phyloP scores from a whole-genome alignment of 1,140 invertebrate genomes.

The Bombus consobrinus region DNA sequence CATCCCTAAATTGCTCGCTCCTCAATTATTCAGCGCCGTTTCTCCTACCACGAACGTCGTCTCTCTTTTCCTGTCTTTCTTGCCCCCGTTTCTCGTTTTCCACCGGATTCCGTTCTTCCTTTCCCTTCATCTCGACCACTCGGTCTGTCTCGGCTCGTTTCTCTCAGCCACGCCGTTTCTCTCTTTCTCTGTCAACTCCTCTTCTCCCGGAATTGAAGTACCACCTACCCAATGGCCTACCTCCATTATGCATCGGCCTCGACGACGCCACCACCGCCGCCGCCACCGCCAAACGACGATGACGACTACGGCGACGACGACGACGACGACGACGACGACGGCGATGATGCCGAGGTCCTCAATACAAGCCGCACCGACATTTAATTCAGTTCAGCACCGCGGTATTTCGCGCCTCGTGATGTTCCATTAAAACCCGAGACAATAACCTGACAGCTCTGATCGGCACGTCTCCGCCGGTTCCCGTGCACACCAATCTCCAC shows the following conservation, averaged over 20 bases:
- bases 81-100: slow-evolving; percentile 33
- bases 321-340: slow-evolving; percentile 36
- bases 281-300: slow-evolving; percentile 30
- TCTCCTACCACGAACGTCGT: slow-evolving; percentile 10
- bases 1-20: slow-evolving; percentile 64
- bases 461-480: slow-evolving; percentile 65
- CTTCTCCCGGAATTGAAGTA: slow-evolving; percentile 66
- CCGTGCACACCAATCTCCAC: slow-evolving; percentile 33
- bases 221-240: slow-evolving; percentile 66
- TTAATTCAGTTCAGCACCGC: slow-evolving; percentile 74
- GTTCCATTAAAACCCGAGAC: slow-evolving; percentile 82
- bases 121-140: not conserved
- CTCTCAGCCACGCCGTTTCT: not conserved
- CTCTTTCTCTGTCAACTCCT: slow-evolving; percentile 30
- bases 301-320: not conserved
- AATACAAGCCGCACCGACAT: slow-evolving; percentile 66
- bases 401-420: slow-evolving; percentile 75
- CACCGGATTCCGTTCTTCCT: slow-evolving; percentile 21
- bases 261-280: slow-evolving; percentile 50
- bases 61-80: slow-evolving; percentile 12
- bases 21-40: slow-evolving; percentile 67
- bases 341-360: slow-evolving; percentile 47
- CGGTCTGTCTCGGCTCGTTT: slow-evolving; percentile 27
- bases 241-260: slow-evolving; percentile 69
- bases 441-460: slow-evolving; percentile 81